Base-by-base conservation (phyloP, 1,140 invertebrate species). In the Drosophila lacertosa region DNA sequence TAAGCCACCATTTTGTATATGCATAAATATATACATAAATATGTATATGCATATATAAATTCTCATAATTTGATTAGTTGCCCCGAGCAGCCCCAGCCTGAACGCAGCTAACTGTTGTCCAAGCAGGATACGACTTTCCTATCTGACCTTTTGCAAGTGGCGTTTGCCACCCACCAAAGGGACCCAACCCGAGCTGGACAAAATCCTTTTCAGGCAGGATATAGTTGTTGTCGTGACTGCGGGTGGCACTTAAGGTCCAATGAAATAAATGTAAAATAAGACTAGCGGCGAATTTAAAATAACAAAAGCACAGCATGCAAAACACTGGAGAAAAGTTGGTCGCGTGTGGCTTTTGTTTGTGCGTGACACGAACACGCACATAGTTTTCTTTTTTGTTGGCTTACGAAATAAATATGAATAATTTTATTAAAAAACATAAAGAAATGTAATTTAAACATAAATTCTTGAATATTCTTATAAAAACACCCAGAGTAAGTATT, bases 111-210 rank as follows among this genome's bases (percentile, higher is more conserved):
- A 5, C 5, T 24, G 4, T 24, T 24, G 22, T 24, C 22, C 32
- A 33, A 33, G 26, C 3, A 29, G 32, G 32, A n/a, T 11, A n/a
- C 32, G 11, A n/a, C 3, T 33, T n/a, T 33, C 4, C 32, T n/a
- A 4, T n/a, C 18, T 15, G 48, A 47, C 13, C 54, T 50, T 66
- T 50, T 66, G 42, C 42, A 33, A 7, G 6, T 39, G 42, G 9
- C 42, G 18, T 48, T 50, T 50, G 39, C 44, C 32, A 33, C n/a
- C 24, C 13, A 48, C 35, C 16, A 58, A 9, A 24, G 24, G 18
- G 15, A 9, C 35, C 13, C 24, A 15, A 22, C 26, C 20, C 37
- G 24, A 26, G 4, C 37, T 18, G 35, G n/a, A n/a, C 35, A 37
- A 13, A n/a, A 24, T 22, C 39, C 39, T 18, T 40, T 40, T 6